phyloP scores from a whole-genome alignment of 2,113 vertebrate genomes.

The Brachyhypopomus occidentalis region DNA sequence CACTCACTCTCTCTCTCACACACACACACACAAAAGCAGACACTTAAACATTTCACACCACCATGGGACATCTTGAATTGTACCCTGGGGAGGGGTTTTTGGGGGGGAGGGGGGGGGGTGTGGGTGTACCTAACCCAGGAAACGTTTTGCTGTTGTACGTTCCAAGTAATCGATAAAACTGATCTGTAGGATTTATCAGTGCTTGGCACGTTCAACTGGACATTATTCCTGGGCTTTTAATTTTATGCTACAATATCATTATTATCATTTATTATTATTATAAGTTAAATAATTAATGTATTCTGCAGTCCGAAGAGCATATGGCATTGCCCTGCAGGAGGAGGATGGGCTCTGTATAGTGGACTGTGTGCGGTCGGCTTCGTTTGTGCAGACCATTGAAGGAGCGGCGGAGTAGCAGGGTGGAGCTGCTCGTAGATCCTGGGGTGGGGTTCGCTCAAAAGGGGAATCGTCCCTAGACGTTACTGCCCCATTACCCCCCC shows the following conservation, averaged over 20 bases:
- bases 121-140: conserved; percentile 33
- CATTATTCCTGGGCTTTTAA: conserved; percentile 39
- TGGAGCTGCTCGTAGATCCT: neutral
- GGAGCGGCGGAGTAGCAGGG: conserved; percentile 22
- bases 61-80: conserved; percentile 53
- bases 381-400: conserved; percentile 27
- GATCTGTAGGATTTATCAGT: conserved; percentile 8
- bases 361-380: conserved; percentile 26
- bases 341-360: conserved; percentile 35
- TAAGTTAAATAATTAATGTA: conserved; percentile 58
- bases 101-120: conserved; percentile 23
- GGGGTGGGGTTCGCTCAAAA: conserved; percentile 29
- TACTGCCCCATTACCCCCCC: neutral
- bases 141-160: conserved; percentile 46
- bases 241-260: conserved; percentile 53
- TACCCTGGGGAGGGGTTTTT: neutral
- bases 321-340: conserved; percentile 32
- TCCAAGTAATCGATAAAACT: conserved; percentile 39
- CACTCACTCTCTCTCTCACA: conserved; percentile 45
- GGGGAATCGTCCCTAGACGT: neutral
- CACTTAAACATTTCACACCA: conserved; percentile 59
- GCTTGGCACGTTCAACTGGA: conserved; percentile 47
- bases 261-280: conserved; percentile 10
- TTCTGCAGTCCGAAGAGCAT: conserved; percentile 49
- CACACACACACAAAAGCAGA: conserved; percentile 48